Percentiles rank a stretch among this genome's conserved stretches.
These are phyloP conservation scores for Embidobia sp. DNA, from an alignment of 2,888 invertebrate species.

Conservation along the genomic window DNA sequence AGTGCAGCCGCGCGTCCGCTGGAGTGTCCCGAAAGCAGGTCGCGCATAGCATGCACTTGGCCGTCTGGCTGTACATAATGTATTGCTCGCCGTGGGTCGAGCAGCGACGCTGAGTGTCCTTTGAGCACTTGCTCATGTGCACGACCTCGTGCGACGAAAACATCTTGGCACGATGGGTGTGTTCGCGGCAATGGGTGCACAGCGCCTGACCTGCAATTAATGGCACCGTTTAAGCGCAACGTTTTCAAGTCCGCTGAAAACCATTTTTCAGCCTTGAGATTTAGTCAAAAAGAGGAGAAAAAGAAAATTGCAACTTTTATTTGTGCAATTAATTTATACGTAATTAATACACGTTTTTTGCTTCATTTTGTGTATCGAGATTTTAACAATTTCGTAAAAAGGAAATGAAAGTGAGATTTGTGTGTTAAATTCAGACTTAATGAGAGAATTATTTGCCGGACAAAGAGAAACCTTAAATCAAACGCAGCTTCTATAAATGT, in stretches of 20 bases:
- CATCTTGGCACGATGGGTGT: slow-evolving; percentile 90
- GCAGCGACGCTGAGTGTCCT: slow-evolving; percentile 87
- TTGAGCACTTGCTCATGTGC: slow-evolving; percentile 87
- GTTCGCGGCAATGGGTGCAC: slow-evolving; percentile 87
- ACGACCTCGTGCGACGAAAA: slow-evolving; percentile 88
- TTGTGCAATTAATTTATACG: too few species aligned
- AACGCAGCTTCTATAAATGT: too few species aligned
- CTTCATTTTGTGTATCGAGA: too few species aligned
- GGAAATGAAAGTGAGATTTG: too few species aligned
- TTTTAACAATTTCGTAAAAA: too few species aligned
- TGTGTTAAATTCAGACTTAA: too few species aligned
- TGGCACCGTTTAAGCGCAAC: background rate
- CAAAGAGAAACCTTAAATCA: too few species aligned
- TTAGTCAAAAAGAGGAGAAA: too few species aligned
- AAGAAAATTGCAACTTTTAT: too few species aligned
- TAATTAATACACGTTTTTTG: too few species aligned
- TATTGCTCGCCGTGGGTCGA: slow-evolving; percentile 87
- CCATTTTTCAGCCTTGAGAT: background rate
- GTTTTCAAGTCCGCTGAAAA: background rate
- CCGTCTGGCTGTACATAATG: slow-evolving; percentile 88
- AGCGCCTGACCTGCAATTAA: slow-evolving; percentile 85
- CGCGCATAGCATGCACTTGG: slow-evolving; percentile 88
- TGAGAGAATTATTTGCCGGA: too few species aligned
- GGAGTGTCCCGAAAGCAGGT: slow-evolving; percentile 88
- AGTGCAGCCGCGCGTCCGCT: slow-evolving; percentile 86